Evolutionary conservation across 92 coral and sea anemone species (phyloP).

Genomic region (Heteractis magnifica): DNA sequence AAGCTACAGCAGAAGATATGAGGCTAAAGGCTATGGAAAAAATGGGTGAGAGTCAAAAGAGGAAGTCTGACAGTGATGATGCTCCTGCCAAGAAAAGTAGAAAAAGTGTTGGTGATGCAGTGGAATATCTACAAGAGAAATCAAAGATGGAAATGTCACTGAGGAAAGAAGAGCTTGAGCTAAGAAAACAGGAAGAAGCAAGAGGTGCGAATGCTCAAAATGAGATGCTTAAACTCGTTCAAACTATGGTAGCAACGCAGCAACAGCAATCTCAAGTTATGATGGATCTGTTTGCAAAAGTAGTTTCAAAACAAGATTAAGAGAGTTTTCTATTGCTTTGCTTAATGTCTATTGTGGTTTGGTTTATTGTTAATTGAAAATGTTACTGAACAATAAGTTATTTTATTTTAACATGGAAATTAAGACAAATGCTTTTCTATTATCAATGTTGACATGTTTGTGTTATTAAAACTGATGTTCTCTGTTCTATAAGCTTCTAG

Average conservation of each 20-base stretch:
- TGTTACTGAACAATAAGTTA: not conserved
- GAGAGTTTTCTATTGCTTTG: not conserved
- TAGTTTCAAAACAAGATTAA: conserved; percentile 11
- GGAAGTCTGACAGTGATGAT: conserved; percentile 25
- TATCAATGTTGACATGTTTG: not conserved
- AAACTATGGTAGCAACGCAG: conserved; percentile 17
- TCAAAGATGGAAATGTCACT: conserved; percentile 20
- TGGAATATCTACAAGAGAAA: conserved; percentile 25
- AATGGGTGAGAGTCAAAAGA: conserved; percentile 41
- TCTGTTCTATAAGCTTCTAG: not conserved
- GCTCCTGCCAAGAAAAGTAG: conserved; percentile 18
- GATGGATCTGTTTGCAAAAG: conserved; percentile 26
- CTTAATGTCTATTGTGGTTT: not conserved
- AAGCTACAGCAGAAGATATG: conserved; percentile 34
- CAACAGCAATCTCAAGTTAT: conserved; percentile 22
- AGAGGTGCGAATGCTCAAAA: conserved; percentile 11
- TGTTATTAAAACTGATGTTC: not conserved
- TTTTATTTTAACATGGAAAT: not conserved
- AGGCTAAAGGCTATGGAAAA: conserved; percentile 43
- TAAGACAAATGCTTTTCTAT: not conserved
- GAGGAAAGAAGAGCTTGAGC: conserved; percentile 26
- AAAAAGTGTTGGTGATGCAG: conserved; percentile 31
- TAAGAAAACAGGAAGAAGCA: conserved; percentile 32
- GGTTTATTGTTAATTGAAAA: not conserved
- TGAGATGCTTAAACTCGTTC: conserved; percentile 13